Percentiles rank a stretch among this genome's conserved stretches.
These are phyloP conservation scores for Megatriorchis doriae DNA, from an alignment of 2,113 vertebrate genomes.

Conservation along the genomic window DNA sequence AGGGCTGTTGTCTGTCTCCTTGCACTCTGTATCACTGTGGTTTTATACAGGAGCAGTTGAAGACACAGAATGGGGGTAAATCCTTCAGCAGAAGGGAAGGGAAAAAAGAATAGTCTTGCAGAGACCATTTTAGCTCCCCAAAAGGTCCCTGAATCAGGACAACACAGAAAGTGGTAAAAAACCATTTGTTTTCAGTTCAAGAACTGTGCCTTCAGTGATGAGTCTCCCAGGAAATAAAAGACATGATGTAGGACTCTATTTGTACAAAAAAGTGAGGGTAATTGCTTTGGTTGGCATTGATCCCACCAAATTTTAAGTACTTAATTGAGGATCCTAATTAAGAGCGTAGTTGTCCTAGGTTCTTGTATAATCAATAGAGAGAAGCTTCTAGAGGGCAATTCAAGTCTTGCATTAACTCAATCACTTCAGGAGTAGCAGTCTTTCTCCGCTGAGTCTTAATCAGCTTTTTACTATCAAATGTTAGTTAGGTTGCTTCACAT, in stretches of 20 bases:
- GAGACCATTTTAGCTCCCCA: neutral
- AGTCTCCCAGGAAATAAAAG: neutral
- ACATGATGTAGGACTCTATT: neutral
- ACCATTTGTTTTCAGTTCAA: neutral
- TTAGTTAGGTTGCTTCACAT: neutral
- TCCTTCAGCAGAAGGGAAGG: neutral
- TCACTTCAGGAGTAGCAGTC: neutral
- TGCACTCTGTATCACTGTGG: neutral
- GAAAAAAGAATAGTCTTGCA: neutral
- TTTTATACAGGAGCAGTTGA: neutral
- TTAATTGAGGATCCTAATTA: conserved; percentile 16
- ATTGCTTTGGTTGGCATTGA: neutral
- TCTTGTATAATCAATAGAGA: neutral
- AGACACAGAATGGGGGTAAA: neutral
- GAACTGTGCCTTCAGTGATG: neutral
- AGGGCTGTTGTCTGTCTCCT: neutral
- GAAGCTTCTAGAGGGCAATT: neutral
- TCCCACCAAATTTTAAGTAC: conserved; percentile 8
- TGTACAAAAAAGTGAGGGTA: neutral
- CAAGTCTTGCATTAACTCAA: neutral
- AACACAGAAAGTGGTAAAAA: neutral
- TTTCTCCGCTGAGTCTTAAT: neutral
- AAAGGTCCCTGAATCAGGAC: neutral
- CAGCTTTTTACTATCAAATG: neutral
- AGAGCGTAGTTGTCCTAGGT: neutral